phyloP scores from a whole-genome alignment of 2,888 invertebrate genomes.

The Agonopterix subpropinquella region DNA sequence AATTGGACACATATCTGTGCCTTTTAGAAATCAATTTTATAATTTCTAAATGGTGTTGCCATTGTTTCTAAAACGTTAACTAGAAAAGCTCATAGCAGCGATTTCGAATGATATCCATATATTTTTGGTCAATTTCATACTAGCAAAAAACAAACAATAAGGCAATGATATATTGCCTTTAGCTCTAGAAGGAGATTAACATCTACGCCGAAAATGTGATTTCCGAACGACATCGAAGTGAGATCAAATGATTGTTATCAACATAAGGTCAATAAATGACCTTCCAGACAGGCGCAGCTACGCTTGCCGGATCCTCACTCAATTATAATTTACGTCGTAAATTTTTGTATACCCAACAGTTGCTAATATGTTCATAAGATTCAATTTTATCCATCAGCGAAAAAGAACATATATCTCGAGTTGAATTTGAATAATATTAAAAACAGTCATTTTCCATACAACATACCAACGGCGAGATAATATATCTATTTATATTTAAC shows the following conservation, averaged over 20 bases:
- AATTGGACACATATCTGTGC: conserved; percentile 54
- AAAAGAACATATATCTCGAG: conserved; percentile 33
- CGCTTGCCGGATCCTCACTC: conserved; percentile 18
- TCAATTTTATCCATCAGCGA: conserved; percentile 23
- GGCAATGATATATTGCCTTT: conserved; percentile 52
- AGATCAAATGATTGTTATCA: conserved; percentile 55
- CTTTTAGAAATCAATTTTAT: conserved; percentile 23
- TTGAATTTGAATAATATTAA: conserved; percentile 65
- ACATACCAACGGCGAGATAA: conserved; percentile 52
- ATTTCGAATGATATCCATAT: conserved; percentile 41
- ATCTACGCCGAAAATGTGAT: conserved; percentile 21
- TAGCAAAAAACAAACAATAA: conserved; percentile 37
- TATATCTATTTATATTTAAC: conserved; percentile 62
- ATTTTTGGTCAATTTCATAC: conserved; percentile 58
- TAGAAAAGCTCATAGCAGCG: conserved; percentile 51
- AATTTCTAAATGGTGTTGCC: conserved; percentile 30
- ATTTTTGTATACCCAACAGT: conserved; percentile 31
- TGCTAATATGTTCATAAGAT: conserved; percentile 18
- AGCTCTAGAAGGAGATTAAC: conserved; percentile 35
- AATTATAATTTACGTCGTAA: conserved; percentile 31
- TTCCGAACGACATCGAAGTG: conserved; percentile 49
- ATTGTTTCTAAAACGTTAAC: conserved; percentile 38
- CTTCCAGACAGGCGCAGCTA: conserved; percentile 16
- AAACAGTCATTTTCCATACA: conserved; percentile 49
- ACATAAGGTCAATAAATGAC: conserved; percentile 17